phyloP scores from a whole-genome alignment of 1,140 invertebrate species.

The Neelides sp. region DNA sequence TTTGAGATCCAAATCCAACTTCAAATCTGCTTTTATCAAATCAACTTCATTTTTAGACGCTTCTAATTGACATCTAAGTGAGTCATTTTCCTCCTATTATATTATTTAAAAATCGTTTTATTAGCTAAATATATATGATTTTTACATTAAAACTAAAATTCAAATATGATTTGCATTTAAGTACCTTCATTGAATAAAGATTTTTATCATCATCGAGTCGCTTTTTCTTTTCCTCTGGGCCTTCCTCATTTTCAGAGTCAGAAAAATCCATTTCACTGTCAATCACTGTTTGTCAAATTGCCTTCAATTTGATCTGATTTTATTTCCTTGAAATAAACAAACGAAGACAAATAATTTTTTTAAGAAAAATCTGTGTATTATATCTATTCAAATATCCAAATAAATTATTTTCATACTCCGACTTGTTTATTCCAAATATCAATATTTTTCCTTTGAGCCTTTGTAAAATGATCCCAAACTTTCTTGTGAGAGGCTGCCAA shows the following conservation, averaged over 20 bases:
- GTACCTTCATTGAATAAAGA: slow-evolving; percentile 31
- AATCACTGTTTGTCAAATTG: slow-evolving; percentile 48
- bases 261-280: slow-evolving; percentile 73
- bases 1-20: slow-evolving; percentile 51
- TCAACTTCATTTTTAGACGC: slow-evolving; percentile 82
- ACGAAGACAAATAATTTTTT: not conserved
- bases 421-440: slow-evolving; percentile 94
- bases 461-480: slow-evolving; percentile 98
- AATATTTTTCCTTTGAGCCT: slow-evolving; percentile 95
- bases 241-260: slow-evolving; percentile 42
- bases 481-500: slow-evolving; percentile 86
- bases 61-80: slow-evolving; percentile 77
- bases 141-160: slow-evolving; percentile 23
- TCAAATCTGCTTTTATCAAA: slow-evolving; percentile 50
- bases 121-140: slow-evolving; percentile 6
- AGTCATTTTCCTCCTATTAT: slow-evolving; percentile 72
- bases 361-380: no score
- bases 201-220: slow-evolving; percentile 34
- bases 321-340: slow-evolving; percentile 50
- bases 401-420: slow-evolving; percentile 60
- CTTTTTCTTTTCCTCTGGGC: slow-evolving; percentile 37
- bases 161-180: not conserved
- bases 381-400: slow-evolving; percentile 1
- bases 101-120: no score
- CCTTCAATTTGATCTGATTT: slow-evolving; percentile 62